Evolutionary conservation across 1,140 invertebrate species (phyloP), one percentile per base, ranked within the genome.

Genomic region (Tribolium castaneum): DNA sequence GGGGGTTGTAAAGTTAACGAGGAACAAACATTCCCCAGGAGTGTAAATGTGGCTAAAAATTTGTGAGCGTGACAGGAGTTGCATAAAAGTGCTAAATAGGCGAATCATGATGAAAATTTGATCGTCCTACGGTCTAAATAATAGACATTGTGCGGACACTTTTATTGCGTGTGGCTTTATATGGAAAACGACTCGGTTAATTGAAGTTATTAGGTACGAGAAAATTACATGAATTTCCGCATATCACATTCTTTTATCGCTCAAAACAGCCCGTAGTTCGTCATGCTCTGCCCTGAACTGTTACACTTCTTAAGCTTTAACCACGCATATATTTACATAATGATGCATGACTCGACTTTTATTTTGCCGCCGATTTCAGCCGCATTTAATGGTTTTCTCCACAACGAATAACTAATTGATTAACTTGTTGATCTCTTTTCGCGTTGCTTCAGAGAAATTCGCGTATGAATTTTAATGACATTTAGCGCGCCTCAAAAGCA

Each of bases 251-350:
- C 66, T 70, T 70, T 70, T 70, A 70, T 70, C 66, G 30, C n/a
- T 70, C 34, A 70, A 70, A 70, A 70, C 45, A 34, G 66, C 14
- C 66, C 34, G 49, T 19, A 70, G 35, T 70, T 70, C 45, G 45
- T 45, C 25, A 34, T 35, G 45, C 25, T 70, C 52, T 70, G 34
- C 34, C 66, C 66, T 70, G 66, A 70, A 70, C 66, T 70, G 66
- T 70, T 70, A 70, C 34, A 70, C 66, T 70, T 70, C 30, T 70
- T 25, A 45, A 39, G 34, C 66, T 45, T 70, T 70, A 70, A 39
- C 66, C 66, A 70, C 66, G 66, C 66, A 70, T 70, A 45, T 39
- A 70, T 70, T 70, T 70, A 70, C 66, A 70, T 70, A 70, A 70
- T 70, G 66, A 70, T 70, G n/a, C 66, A 39, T 70, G 66, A 70